Evolutionary conservation across 2,888 invertebrate genomes (phyloP).

Genomic region (Agonopterix arenella): DNA sequence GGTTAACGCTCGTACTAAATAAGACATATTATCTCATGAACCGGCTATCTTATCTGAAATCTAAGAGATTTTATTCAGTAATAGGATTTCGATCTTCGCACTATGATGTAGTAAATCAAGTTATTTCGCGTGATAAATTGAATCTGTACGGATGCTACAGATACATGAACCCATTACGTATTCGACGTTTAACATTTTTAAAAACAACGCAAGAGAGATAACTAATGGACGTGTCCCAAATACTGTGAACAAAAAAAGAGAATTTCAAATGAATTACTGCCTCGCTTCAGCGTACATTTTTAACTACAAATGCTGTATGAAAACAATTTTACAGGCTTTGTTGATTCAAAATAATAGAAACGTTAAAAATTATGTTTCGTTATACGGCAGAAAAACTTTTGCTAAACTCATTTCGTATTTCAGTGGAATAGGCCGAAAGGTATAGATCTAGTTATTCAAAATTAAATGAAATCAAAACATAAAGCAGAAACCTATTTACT

Average conservation of each 20-base stretch:
- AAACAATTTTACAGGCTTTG: conserved; percentile 24
- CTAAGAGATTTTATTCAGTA: too few relatives aligned
- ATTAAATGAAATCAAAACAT: neutral
- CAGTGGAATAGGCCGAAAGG: conserved; percentile 16
- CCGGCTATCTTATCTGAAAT: too few relatives aligned
- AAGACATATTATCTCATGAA: too few relatives aligned
- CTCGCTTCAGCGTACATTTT: conserved; percentile 7
- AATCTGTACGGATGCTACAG: too few relatives aligned
- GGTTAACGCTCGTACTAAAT: too few relatives aligned
- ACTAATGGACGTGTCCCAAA: conserved; percentile 35
- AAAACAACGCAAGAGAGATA: conserved; percentile 13
- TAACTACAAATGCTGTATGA: conserved; percentile 5
- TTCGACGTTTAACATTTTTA: conserved; percentile 5
- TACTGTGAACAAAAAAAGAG: conserved; percentile 24
- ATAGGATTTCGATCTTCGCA: too few relatives aligned
- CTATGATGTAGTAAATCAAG: too few relatives aligned
- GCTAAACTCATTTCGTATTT: conserved; percentile 31
- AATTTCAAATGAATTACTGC: conserved; percentile 26
- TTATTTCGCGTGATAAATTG: too few relatives aligned
- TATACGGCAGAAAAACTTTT: conserved; percentile 30
- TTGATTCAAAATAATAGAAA: conserved; percentile 22
- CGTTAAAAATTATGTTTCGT: conserved; percentile 2
- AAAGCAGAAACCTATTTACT: too few relatives aligned
- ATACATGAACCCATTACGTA: neutral
- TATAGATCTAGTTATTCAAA: conserved; percentile 5